Evolutionary conservation across 2,888 invertebrate species (phyloP), one percentile per base, ranked within the genome.

Genomic region (Carpatolechia fugitivella): DNA sequence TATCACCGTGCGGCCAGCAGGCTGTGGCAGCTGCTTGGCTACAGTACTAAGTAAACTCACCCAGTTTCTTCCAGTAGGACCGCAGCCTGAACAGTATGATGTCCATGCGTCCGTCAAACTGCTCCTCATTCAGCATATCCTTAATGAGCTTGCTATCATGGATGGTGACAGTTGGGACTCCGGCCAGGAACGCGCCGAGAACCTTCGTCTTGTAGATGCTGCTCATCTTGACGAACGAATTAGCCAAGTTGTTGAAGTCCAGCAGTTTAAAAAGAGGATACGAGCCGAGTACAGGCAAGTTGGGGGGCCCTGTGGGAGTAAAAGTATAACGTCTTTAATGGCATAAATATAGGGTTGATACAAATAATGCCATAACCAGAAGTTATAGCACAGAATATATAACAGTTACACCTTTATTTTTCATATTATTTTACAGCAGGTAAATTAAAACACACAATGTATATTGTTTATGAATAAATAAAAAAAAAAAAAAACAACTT

Each of bases 31-130:
- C n/a, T n/a, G n/a, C 1, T 6, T 8, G 10, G 18, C 8, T 18
- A 18, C 18, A 8, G 1, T 1, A 7, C 8, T 18, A 40, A 7
- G 31, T 14, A 33, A 14, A 67, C 75, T 79, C 66, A 91, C 92
- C 92, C n/a, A 91, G 69, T 62, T 78, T 80, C 64, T 91, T 85
- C 78, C 91, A 91, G 59, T 80, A 91, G 47, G 92, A 91, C 54
- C 94, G 81, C 48, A 92, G 75, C 35, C 90, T 74, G 0, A 80
- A 74, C 0, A 92, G 11, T 56, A 85, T 85, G 2, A 90, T 72
- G 40, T 90, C 87, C 56, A 91, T 76, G 31, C 94, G 85, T 1
- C 94, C 94, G 68, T 93, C 93, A 53, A 92, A 93, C 48, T 92
- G 92, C 13, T 90, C 90, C n/a, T 91, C 85, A 31, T 80, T 78